phyloP scores from a whole-genome alignment of 2,888 invertebrate species.

The Ormyrus labotus region DNA sequence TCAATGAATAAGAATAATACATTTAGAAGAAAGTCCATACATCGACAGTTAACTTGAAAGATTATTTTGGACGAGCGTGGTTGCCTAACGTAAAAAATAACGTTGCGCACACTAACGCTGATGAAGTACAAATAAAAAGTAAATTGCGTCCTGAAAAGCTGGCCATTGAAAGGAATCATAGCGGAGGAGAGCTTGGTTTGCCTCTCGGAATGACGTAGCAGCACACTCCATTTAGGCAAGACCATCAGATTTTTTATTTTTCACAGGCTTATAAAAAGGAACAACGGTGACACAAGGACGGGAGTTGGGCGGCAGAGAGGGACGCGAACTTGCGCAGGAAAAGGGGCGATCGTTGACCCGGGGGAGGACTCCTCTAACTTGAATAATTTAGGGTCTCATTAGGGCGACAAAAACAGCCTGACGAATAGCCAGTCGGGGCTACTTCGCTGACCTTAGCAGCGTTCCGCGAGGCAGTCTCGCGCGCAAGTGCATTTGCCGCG shows the following conservation, averaged over 20 bases:
- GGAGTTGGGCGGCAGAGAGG: background rate
- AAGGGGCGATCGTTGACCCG: slow-evolving; percentile 58
- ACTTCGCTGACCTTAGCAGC: slow-evolving; percentile 61
- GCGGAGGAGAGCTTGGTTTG: too few species aligned
- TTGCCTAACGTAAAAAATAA: too few species aligned
- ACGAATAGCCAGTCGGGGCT: slow-evolving; percentile 71
- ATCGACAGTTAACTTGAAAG: too few species aligned
- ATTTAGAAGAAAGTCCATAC: too few species aligned
- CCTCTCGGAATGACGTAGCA: too few species aligned
- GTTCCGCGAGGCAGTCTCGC: slow-evolving; percentile 2
- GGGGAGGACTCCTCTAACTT: slow-evolving; percentile 63
- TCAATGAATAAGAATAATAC: too few species aligned
- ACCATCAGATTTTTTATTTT: slow-evolving; percentile 32
- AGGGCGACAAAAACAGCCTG: slow-evolving; percentile 76
- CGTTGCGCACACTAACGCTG: too few species aligned
- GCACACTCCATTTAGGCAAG: background rate
- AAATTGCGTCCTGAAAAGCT: too few species aligned
- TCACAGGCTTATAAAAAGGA: slow-evolving; percentile 34
- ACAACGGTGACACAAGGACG: slow-evolving; percentile 23
- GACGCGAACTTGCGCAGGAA: slow-evolving; percentile 27
- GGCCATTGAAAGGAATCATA: too few species aligned
- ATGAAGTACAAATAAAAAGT: too few species aligned
- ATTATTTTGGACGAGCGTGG: too few species aligned
- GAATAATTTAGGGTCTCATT: slow-evolving; percentile 76
- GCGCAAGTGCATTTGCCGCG: slow-evolving; percentile 28